These are phyloP conservation scores for Diploscapter pachys DNA, from an alignment of 1,140 invertebrate genomes.

Conservation along the genomic window DNA sequence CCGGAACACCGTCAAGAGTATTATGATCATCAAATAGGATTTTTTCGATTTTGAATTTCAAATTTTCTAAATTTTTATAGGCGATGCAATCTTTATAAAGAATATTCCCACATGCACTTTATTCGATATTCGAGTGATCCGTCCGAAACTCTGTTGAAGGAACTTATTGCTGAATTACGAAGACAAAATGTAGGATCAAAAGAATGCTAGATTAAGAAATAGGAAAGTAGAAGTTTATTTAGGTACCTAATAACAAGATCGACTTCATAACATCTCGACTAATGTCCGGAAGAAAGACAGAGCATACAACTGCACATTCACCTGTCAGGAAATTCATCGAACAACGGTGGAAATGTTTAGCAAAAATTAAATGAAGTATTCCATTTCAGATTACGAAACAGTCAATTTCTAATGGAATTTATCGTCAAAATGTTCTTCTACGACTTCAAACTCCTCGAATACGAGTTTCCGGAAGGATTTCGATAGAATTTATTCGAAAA, in stretches of 20 bases:
- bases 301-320: conserved; percentile 17
- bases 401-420: too few species aligned
- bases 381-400: too few species aligned
- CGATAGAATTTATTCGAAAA: too few species aligned
- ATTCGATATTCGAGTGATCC: conserved; percentile 14
- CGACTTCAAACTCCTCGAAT: too few species aligned
- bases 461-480: too few species aligned
- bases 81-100: conserved; percentile 23
- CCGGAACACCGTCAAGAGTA: too few species aligned
- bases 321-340: conserved; percentile 20
- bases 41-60: neutral
- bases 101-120: conserved; percentile 9
- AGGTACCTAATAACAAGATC: conserved; percentile 9
- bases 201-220: neutral
- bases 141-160: conserved; percentile 1
- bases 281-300: conserved; percentile 2
- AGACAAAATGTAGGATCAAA: conserved; percentile 1
- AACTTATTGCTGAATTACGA: neutral
- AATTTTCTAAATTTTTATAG: conserved; percentile 7
- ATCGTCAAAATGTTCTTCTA: too few species aligned
- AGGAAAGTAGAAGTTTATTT: neutral
- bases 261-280: conserved; percentile 13
- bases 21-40: neutral
- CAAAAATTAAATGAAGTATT: too few species aligned
- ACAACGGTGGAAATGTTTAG: neutral